Evolutionary conservation across 2,113 vertebrate species (phyloP).

Genomic region (Mormyrus lacerda): DNA sequence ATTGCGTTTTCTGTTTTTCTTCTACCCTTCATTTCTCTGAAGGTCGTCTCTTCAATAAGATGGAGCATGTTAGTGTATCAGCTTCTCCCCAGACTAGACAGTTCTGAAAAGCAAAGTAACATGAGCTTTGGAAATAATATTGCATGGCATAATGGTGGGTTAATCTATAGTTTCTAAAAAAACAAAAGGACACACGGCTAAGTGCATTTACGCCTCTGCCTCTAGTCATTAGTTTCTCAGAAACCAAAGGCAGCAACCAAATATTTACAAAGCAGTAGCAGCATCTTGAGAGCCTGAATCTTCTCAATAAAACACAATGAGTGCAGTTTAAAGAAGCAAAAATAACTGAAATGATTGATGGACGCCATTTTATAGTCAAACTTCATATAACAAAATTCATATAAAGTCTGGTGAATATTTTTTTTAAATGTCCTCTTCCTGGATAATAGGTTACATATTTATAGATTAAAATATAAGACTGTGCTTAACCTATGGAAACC

Average conservation of each 20-base stretch:
- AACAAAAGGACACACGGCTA: neutral
- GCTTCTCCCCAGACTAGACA: neutral
- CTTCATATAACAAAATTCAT: neutral
- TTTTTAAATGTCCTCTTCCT: neutral
- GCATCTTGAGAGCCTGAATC: neutral
- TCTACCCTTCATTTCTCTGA: neutral
- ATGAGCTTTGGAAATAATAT: neutral
- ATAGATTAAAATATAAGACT: neutral
- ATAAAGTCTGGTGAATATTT: neutral
- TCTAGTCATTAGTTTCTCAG: neutral
- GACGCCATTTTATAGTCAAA: neutral
- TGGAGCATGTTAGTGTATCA: neutral
- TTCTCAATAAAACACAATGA: neutral
- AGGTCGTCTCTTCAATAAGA: slow-evolving; percentile 6
- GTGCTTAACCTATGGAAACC: neutral
- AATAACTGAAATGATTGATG: neutral
- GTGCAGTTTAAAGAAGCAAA: neutral
- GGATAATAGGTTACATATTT: neutral
- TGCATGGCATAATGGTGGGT: neutral
- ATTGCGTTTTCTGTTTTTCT: neutral
- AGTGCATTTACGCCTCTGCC: neutral
- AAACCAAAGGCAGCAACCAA: neutral
- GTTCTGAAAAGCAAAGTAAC: neutral
- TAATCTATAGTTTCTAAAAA: neutral
- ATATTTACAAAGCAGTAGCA: neutral